Evolutionary conservation across 1,140 invertebrate species (phyloP).

Genomic region (Helicoverpa armigera): DNA sequence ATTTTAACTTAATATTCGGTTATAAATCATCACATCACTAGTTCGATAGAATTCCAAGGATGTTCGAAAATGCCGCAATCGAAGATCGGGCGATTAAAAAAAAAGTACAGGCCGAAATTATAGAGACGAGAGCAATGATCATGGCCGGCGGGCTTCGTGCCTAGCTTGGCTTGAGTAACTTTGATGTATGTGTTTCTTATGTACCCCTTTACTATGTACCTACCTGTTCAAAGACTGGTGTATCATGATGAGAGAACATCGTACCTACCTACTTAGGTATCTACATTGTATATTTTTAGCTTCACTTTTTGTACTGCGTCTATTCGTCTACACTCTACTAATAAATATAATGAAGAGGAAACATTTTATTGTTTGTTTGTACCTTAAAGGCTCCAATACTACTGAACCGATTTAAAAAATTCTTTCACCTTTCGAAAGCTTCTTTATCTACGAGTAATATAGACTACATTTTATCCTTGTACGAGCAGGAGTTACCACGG

Average conservation of each 20-base stretch:
- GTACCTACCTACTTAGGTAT: too few species aligned
- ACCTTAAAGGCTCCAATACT: too few species aligned
- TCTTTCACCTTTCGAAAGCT: too few species aligned
- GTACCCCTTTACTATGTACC: constrained; percentile 16
- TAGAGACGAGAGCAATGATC: constrained; percentile 58
- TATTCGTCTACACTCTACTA: too few species aligned
- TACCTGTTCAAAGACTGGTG: background rate
- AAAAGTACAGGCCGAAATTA: constrained; percentile 63
- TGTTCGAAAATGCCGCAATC: constrained; percentile 57
- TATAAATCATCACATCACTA: constrained; percentile 54
- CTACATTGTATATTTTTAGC: too few species aligned
- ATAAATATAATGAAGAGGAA: too few species aligned
- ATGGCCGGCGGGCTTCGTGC: constrained; percentile 49
- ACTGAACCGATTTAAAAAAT: too few species aligned
- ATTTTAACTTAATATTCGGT: constrained; percentile 46
- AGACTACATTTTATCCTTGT: too few species aligned
- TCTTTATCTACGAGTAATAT: too few species aligned
- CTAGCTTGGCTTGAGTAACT: constrained; percentile 47
- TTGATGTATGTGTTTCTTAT: constrained; percentile 38
- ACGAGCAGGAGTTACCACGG: too few species aligned
- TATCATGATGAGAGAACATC: background rate
- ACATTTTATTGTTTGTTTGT: too few species aligned
- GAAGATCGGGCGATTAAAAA: constrained; percentile 61
- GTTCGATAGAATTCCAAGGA: constrained; percentile 53
- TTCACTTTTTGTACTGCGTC: too few species aligned